Evolutionary conservation across 2,797 vertebrate species (phyloP), one percentile per base, ranked within the genome.

Genomic region (Sphenodon punctatus): DNA sequence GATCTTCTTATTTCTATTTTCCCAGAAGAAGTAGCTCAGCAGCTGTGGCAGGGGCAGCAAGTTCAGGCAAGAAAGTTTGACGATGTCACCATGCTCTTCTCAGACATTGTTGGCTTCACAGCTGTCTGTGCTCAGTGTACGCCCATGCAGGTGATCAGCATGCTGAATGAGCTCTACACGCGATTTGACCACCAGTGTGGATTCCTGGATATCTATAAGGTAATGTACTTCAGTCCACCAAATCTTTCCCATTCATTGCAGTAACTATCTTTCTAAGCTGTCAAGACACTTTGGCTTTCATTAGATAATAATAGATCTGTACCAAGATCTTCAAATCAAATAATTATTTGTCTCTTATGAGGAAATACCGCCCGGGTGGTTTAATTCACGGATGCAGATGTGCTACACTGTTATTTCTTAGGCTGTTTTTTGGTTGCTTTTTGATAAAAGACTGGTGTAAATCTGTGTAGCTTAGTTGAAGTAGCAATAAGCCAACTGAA

Each of bases 111-210:
- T 91, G 99, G 98, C 68, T 99, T 99, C 88, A 99, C 99, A 1
- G 99, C 99, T 7, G 97, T 99, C 89, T 99, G 99, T 13, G 99
- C 98, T 0, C 98, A 99, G 95, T 99, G 98, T 71, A 99, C 99
- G 0, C 99, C 99, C 67, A 99, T 99, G 98, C 99, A 99, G 94
- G 99, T 99, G 88, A 99, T 99, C 96, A 98, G 98, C 93, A 99
- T 99, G 99, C 96, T 99, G 88, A 99, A 99, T 0, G 98, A 99
- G 84, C 97, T 99, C 27, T 99, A 99, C 94, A 99, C 99, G 0
- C 97, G 98, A 80, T 99, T 99, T 63, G 99, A 99, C 95, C 98
- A 99, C 95, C 99, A 99, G 94, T 99, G 99, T 76, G 99, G 99
- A 65, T 97, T 98, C 82, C 96, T 99, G 88, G 99, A 99, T 69